phyloP scores from a whole-genome alignment of 1,140 invertebrate species.

The Dendroctonus valens region DNA sequence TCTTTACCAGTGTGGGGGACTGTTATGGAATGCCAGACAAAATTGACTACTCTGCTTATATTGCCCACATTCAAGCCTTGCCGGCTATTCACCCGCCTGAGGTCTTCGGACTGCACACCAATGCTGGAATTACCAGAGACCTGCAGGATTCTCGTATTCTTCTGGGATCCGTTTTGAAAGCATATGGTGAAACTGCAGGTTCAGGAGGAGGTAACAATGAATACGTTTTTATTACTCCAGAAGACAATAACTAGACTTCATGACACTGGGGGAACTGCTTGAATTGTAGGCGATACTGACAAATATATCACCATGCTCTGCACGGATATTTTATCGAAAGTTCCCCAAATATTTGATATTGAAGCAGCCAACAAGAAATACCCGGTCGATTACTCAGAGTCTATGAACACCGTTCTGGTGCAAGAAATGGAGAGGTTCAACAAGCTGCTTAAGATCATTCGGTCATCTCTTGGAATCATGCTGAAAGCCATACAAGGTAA shows the following conservation, averaged over 20 bases:
- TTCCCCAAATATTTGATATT: conserved; percentile 74
- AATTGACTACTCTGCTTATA: conserved; percentile 66
- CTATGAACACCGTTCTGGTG: conserved; percentile 91
- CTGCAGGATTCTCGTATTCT: conserved; percentile 65
- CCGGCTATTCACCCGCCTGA: conserved; percentile 69
- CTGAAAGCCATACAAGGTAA: conserved; percentile 80
- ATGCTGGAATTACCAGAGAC: conserved; percentile 87
- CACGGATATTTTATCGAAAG: conserved; percentile 70
- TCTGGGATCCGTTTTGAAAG: conserved; percentile 58
- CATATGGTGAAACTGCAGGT: conserved; percentile 59
- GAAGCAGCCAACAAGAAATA: conserved; percentile 68
- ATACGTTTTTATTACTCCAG: no score
- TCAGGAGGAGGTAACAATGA: conserved; percentile 52
- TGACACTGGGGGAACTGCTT: no score
- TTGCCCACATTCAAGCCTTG: conserved; percentile 67
- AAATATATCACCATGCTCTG: conserved; percentile 54
- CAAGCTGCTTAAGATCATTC: conserved; percentile 65
- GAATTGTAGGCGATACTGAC: conserved; percentile 57
- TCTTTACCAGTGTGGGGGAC: conserved; percentile 56
- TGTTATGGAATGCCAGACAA: conserved; percentile 66
- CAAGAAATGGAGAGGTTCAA: conserved; percentile 93
- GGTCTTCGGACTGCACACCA: conserved; percentile 85
- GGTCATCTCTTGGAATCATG: conserved; percentile 65
- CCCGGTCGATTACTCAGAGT: conserved; percentile 82
- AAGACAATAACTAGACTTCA: no score